Base-by-base conservation (phyloP, 1,140 invertebrate species). In the Eriocheir sinensis region DNA sequence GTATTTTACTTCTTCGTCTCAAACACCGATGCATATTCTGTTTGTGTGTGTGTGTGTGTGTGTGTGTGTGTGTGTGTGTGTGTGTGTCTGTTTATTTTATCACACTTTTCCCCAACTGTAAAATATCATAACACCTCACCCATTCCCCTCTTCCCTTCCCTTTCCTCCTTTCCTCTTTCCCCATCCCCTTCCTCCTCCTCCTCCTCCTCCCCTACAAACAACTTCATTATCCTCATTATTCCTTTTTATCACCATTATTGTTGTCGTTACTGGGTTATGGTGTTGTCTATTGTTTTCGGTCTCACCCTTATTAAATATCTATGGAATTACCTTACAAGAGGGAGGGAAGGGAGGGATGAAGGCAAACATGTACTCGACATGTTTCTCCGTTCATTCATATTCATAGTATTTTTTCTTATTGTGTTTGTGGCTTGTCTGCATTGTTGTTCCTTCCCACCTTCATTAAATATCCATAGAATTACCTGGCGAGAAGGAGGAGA, bases 31-130 rank as follows among this genome's bases (percentile, higher is more conserved):
- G 60, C 0, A 38, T 83, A 38, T 83, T 32, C 36, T 86, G 83
- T 86, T 30, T 86, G 44, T 48, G 48, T 90, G 48, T 90, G 48
- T 90, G 48, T 90, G 48, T 90, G 44, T 60, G 48, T 90, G 48
- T 90, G 48, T 90, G 48, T 90, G 48, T 90, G 48, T 90, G 48
- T 90, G 48, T 90, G 30, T 90, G 48, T 90, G 44, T 90, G 44
- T 90, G 41, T 40, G 3, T 36, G 38, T 36, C 17, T 86, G 38
- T 27, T 38, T 88, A 12, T 88, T 48, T 48, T 53, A 48, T 79
- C 83, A 40, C 36, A 86, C 30, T 86, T 86, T 27, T 41, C 83
- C 17, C 40, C 83, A 6, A 15, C 85, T 2, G 27, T 86, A 8
- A 40, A 36, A 38, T 40, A 12, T 41, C 40, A 44, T 2, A 15